A percentile compares a stretch with the other conserved stretches of the same genome.
Conservation (phyloP, 1,140 invertebrate genomes). For the Holcopasites calliopsidis region DNA sequence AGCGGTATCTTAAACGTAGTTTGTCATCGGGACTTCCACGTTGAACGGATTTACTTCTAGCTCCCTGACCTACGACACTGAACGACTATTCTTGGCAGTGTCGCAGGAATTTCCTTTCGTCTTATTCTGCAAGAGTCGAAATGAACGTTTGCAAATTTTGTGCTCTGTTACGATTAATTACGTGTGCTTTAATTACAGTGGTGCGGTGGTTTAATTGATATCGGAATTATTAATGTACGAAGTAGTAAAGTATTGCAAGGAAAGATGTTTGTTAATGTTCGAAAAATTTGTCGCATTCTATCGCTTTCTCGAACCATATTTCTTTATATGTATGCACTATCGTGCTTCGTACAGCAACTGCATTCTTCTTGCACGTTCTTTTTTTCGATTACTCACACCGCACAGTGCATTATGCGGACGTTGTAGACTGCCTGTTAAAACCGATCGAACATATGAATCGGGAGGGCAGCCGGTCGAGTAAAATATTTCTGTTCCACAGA, state of each 20-base stretch:
- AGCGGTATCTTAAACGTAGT: background rate
- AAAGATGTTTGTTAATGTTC: no score
- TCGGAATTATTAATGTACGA: no score
- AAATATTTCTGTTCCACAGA: constrained; percentile 20
- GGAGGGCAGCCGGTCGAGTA: no score
- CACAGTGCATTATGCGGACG: background rate
- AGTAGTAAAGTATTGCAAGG: no score
- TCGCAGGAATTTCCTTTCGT: background rate
- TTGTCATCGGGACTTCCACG: background rate
- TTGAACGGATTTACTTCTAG: background rate
- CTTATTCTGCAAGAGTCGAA: no score
- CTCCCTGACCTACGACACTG: constrained; percentile 31
- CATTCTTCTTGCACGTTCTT: background rate
- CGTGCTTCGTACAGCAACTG: no score
- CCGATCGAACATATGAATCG: no score
- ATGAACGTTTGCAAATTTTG: background rate
- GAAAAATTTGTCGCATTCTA: no score
- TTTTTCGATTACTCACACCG: background rate
- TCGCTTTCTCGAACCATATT: no score
- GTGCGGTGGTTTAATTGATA: no score
- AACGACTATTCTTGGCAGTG: constrained; percentile 17
- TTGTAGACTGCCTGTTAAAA: background rate
- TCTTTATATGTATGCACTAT: no score
- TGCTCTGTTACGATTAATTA: background rate
- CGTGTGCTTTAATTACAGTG: no score